Base-by-base conservation (phyloP, 2,113 vertebrate species). In the Rhinoptilus africanus region DNA sequence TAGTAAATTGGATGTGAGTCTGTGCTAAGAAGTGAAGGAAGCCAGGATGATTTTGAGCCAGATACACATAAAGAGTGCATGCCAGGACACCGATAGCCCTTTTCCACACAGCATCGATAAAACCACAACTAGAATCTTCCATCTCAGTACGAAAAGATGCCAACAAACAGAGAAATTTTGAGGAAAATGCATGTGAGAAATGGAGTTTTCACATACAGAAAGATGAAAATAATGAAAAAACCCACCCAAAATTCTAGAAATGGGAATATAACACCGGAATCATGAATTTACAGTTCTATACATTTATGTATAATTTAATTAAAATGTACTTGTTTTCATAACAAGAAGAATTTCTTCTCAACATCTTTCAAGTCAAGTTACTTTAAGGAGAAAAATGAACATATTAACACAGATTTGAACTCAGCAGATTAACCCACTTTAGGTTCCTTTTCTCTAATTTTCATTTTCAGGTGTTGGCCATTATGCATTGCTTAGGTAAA, bases 181-280 rank as follows among this genome's bases (percentile, higher is more conserved):
- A 80, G 76, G 39, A 84, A 80, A 85, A 74, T 18, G 24, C 16
- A 50, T 18, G 24, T 9, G 17, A 66, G 26, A 83, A 91, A 74
- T 12, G 3, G 47, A 67, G 8, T 67, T 84, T 86, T 91, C n/a
- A 77, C 4, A 86, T 1, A 1, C 0, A 0, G 41, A 76, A 84
- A 67, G 10, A 81, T 27, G 7, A 71, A 77, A 81, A 72, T 41
- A 8, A 45, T 34, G 27, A 39, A 35, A 81, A 45, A 75, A 22
- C 3, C 4, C 32, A 35, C 26, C 2, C 19, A 64, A 24, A 13
- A 71, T 9, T 35, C 1, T 6, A 81, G 27, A 89, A 91, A 91
- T 30, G n/a, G 41, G 7, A 50, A 35, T 35, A 21, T 26, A 81
- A 59, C 26, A 50, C 5, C 10, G 7, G 15, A 64, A 2, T 45